phyloP scores from a whole-genome alignment of 2,888 invertebrate species.

The Mythimna loreyi region DNA sequence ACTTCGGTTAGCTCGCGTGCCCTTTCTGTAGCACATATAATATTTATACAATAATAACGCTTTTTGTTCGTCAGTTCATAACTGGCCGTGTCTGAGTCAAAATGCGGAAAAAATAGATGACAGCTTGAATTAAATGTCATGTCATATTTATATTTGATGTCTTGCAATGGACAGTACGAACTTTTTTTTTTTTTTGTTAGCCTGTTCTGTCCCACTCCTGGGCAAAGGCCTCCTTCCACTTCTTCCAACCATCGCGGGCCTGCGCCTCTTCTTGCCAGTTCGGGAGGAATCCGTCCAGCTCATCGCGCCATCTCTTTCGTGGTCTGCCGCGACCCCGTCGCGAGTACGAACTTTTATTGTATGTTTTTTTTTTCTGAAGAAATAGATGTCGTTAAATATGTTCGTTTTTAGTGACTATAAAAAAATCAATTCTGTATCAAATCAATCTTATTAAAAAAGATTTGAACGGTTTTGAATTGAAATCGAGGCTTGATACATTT shows the following conservation, averaged over 20 bases:
- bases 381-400: not conserved
- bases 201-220: too few relatives aligned
- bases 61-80: constrained; percentile 64
- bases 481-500: not conserved
- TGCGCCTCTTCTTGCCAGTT: too few relatives aligned
- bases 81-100: constrained; percentile 47
- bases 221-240: too few relatives aligned
- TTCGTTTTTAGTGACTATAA: not conserved
- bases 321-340: too few relatives aligned
- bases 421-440: too few relatives aligned
- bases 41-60: constrained; percentile 74
- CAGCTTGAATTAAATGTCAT: constrained; percentile 49
- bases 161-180: constrained; percentile 9
- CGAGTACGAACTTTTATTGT: too few relatives aligned
- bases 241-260: too few relatives aligned
- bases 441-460: too few relatives aligned
- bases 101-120: constrained; percentile 47
- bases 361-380: constrained; percentile 6
- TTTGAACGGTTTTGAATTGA: not conserved
- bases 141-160: constrained; percentile 35
- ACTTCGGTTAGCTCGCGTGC: constrained; percentile 71
- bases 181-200: too few relatives aligned
- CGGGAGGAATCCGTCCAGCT: too few relatives aligned
- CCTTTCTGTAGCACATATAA: constrained; percentile 71
- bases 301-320: too few relatives aligned